phyloP scores from a whole-genome alignment of 2,888 invertebrate genomes.

The Crioceris asparagi region DNA sequence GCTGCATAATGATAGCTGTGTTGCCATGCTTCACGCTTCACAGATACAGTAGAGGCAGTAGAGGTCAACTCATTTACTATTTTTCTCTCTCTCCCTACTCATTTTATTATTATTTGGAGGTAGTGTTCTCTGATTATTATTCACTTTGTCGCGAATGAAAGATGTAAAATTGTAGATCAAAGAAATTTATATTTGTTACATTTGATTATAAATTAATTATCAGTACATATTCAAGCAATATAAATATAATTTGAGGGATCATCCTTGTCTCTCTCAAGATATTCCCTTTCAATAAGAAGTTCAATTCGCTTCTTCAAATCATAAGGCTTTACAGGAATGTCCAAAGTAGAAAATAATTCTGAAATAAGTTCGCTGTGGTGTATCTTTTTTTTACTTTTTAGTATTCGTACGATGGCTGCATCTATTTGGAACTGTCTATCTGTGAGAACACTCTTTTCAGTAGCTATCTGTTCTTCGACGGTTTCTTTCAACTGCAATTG shows the following conservation, averaged over 20 bases:
- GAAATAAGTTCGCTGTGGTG: slow-evolving; percentile 89
- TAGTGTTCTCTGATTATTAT: too few relatives aligned
- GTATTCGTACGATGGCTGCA: slow-evolving; percentile 95
- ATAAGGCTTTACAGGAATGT: slow-evolving; percentile 95
- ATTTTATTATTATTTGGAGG: too few relatives aligned
- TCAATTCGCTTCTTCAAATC: slow-evolving; percentile 98
- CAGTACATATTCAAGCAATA: slow-evolving; percentile 62
- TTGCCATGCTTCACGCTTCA: too few relatives aligned
- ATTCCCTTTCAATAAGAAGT: slow-evolving; percentile 94
- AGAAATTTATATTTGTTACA: background rate
- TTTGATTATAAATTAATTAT: background rate
- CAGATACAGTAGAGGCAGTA: too few relatives aligned
- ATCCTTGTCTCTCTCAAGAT: slow-evolving; percentile 94
- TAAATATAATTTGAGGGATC: slow-evolving; percentile 91
- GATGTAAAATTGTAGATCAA: too few relatives aligned
- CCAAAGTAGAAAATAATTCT: slow-evolving; percentile 90
- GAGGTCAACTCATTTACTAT: too few relatives aligned
- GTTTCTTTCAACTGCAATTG: slow-evolving; percentile 72
- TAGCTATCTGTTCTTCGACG: slow-evolving; percentile 81
- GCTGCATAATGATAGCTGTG: too few relatives aligned
- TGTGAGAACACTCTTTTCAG: slow-evolving; percentile 93
- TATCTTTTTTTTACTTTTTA: slow-evolving; percentile 94
- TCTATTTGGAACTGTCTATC: slow-evolving; percentile 99
- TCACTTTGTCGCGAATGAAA: too few relatives aligned
- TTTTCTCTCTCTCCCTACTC: too few relatives aligned